phyloP scores from a whole-genome alignment of 2,113 vertebrate genomes.

The Gallinago paraguaiae region DNA sequence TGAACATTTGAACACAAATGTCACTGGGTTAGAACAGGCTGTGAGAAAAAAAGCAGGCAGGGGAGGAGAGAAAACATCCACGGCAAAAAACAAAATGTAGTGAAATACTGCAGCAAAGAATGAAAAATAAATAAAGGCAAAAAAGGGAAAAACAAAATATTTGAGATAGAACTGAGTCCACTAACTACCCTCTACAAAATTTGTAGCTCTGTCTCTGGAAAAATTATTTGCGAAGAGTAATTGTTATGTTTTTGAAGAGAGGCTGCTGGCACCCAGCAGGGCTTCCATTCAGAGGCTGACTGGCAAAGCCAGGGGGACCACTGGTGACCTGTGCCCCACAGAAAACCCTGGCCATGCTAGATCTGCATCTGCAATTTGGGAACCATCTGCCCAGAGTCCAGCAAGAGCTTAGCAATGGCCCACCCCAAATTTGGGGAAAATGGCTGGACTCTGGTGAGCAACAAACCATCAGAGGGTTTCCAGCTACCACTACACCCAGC shows the following conservation, averaged over 20 bases:
- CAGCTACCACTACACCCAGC: not conserved
- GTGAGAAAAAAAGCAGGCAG: not conserved
- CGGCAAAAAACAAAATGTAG: not conserved
- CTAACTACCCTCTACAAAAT: not conserved
- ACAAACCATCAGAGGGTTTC: not conserved
- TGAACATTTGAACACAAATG: constrained; percentile 23
- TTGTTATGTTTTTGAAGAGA: not conserved
- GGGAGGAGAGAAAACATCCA: not conserved
- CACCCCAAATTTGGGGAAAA: not conserved
- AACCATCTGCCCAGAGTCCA: not conserved
- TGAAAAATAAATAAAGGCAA: constrained; percentile 1
- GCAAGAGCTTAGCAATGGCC: not conserved
- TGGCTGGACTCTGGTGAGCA: not conserved
- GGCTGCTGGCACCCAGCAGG: not conserved
- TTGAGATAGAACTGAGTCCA: not conserved
- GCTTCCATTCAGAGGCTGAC: not conserved
- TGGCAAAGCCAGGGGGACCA: not conserved
- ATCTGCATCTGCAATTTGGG: not conserved
- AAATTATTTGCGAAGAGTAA: not conserved
- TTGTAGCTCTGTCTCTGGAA: not conserved
- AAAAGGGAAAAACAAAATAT: not conserved
- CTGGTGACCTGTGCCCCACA: not conserved
- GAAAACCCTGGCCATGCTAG: not conserved
- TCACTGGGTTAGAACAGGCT: not conserved
- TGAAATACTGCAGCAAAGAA: constrained; percentile 10